Evolutionary conservation across 2,888 invertebrate genomes (phyloP), one percentile per base, ranked within the genome.

Genomic region (Pterobdella sp.): DNA sequence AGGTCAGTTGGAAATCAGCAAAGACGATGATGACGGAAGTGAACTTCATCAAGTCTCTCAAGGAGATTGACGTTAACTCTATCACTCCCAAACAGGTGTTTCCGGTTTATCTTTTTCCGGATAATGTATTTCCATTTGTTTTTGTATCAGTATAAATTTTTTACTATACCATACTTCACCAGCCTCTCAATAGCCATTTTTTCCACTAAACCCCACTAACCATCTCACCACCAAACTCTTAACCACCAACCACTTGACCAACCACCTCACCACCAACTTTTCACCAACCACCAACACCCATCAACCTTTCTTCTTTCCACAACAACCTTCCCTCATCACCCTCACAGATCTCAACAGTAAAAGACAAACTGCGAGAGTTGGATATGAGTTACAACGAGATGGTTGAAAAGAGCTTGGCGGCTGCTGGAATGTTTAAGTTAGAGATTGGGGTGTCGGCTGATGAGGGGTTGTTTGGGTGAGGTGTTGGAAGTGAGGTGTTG

Each of bases 21-120:
- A 93, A 90, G 83, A 91, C 88, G 1, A 91, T 94, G 90, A 93
- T 94, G 93, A 89, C 91, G 0, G 94, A 94, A 81, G 90, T 91
- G 0, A 90, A 88, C 82, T 94, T 94, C 84, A 83, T 94, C 52
- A 87, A 87, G 71, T 87, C 87, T 72, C 86, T 94, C 49, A 90
- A 90, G 84, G 92, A 93, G 82, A 90, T 94, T 89, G 91, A 94
- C 81, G 91, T 84, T 0, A 85, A 85, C 74, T 78, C 78, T 72
- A 84, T 85, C 64, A 80, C 83, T 0, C 75, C 74, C 31, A 81
- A 80, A 75, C 84, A 84, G 77, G 81, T 81, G 1, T 18, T 42
- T 42, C 42, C 42, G 18, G 7, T 42, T 42, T 14, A 42, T 18
- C 42, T 14, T 18, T 18, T 42, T 42, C 42, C 42, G 18, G 7